Percentiles rank a stretch among this genome's conserved stretches.
Conservation (phyloP, 2,888 invertebrate species). For the Carpatolechia fugitivella region DNA sequence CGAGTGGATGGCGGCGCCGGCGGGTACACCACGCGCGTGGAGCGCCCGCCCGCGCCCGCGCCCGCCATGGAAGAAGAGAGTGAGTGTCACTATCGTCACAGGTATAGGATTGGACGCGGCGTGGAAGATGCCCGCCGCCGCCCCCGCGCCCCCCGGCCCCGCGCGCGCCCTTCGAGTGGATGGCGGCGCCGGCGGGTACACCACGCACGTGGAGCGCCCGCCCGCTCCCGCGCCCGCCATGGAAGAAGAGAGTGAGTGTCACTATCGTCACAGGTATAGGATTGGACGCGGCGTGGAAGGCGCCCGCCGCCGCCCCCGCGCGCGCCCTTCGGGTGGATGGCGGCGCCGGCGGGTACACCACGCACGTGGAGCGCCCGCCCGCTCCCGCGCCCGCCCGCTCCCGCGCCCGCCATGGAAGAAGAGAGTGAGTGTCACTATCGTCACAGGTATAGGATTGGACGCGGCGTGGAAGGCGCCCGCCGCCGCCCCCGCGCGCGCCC, state of each 20-base stretch:
- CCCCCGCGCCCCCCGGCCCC: no score
- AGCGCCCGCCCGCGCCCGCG: conserved; percentile 34
- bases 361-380: conserved; percentile 60
- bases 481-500: conserved; percentile 34
- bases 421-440: conserved; percentile 56
- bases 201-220: conserved; percentile 52
- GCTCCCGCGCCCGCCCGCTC: no score
- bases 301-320: conserved; percentile 23
- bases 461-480: conserved; percentile 43
- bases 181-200: conserved; percentile 51
- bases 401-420: conserved; percentile 34
- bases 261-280: no score
- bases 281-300: conserved; percentile 55
- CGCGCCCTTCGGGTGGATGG: conserved; percentile 62
- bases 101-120: conserved; percentile 59
- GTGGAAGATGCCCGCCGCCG: conserved; percentile 39
- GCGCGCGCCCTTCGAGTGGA: conserved; percentile 60
- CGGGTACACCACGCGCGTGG: conserved; percentile 59
- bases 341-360: conserved; percentile 54
- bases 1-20: conserved; percentile 58
- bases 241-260: conserved; percentile 56
- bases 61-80: conserved; percentile 48
- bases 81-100: no score
- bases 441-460: no score
- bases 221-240: conserved; percentile 18